Conservation (phyloP, 2,797 vertebrate genomes). For the Melanogrammus aeglefinus region DNA sequence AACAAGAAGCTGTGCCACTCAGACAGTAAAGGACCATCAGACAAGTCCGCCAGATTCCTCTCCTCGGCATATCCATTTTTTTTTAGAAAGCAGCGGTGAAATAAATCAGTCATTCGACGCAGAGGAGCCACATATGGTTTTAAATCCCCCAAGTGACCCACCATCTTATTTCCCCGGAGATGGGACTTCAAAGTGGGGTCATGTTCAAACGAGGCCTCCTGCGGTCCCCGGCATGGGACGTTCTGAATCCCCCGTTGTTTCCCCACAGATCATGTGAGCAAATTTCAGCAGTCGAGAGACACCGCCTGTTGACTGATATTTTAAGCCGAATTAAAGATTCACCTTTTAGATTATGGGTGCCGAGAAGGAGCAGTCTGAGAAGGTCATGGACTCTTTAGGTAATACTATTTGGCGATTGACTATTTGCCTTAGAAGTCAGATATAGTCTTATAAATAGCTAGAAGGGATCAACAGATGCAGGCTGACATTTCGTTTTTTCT, state of each 20-base stretch:
- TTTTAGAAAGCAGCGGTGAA: constrained; percentile 28
- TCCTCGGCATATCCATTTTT: background rate
- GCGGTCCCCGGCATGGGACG: constrained; percentile 44
- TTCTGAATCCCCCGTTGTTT: constrained; percentile 40
- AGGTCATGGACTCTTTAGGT: constrained; percentile 11
- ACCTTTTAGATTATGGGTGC: background rate
- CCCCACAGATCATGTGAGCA: constrained; percentile 61
- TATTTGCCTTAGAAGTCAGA: background rate
- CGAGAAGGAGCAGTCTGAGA: background rate
- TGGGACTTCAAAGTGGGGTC: constrained; percentile 44
- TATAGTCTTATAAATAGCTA: background rate
- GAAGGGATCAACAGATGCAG: no score
- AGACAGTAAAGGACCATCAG: background rate
- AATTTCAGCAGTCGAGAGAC: constrained; percentile 47
- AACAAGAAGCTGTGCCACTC: background rate
- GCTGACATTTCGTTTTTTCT: no score
- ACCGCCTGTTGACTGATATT: constrained; percentile 5
- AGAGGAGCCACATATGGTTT: constrained; percentile 22
- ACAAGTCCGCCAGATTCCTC: background rate
- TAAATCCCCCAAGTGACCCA: constrained; percentile 49
- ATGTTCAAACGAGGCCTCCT: constrained; percentile 45
- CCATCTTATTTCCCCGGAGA: constrained; percentile 61
- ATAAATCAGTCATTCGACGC: constrained; percentile 50
- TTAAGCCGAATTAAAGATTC: background rate
- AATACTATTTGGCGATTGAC: background rate